phyloP scores from a whole-genome alignment of 2,888 invertebrate species.

The Drosophila paranaensis region DNA sequence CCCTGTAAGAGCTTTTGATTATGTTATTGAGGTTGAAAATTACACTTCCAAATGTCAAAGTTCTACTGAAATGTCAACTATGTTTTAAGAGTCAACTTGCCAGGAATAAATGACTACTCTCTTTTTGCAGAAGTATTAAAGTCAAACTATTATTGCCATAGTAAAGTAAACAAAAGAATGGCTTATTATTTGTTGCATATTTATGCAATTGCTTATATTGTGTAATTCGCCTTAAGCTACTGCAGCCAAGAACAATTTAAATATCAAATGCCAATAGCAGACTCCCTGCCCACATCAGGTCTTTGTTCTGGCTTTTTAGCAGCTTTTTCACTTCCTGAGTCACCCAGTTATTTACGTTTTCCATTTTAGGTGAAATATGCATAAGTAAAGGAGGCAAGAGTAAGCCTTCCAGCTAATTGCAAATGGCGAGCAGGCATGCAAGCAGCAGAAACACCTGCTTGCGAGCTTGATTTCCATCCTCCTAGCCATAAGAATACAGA shows the following conservation, averaged over 20 bases:
- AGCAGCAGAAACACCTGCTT: slow-evolving; percentile 4
- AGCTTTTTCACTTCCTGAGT: not conserved
- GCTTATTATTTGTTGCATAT: slow-evolving; percentile 11
- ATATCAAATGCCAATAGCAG: slow-evolving; percentile 32
- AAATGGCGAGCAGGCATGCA: slow-evolving; percentile 52
- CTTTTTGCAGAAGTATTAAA: too few relatives aligned
- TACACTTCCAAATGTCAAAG: not conserved
- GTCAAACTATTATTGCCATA: too few relatives aligned
- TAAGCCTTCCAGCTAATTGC: slow-evolving; percentile 59
- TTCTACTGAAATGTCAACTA: not conserved
- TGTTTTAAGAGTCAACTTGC: not conserved
- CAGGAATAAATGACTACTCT: too few relatives aligned
- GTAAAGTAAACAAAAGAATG: too few relatives aligned
- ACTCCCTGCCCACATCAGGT: not conserved
- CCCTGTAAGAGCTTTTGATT: not conserved
- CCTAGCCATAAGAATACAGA: not conserved
- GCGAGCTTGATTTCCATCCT: not conserved
- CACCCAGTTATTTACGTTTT: slow-evolving; percentile 42
- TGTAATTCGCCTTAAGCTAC: slow-evolving; percentile 21
- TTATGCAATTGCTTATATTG: slow-evolving; percentile 33
- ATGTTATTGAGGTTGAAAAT: too few relatives aligned
- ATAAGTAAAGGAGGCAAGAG: slow-evolving; percentile 45
- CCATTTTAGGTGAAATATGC: slow-evolving; percentile 50
- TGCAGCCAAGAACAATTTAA: slow-evolving; percentile 28
- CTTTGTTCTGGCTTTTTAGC: slow-evolving; percentile 1